Evolutionary conservation across 2,888 invertebrate species (phyloP).

Genomic region (Molanna angustata): DNA sequence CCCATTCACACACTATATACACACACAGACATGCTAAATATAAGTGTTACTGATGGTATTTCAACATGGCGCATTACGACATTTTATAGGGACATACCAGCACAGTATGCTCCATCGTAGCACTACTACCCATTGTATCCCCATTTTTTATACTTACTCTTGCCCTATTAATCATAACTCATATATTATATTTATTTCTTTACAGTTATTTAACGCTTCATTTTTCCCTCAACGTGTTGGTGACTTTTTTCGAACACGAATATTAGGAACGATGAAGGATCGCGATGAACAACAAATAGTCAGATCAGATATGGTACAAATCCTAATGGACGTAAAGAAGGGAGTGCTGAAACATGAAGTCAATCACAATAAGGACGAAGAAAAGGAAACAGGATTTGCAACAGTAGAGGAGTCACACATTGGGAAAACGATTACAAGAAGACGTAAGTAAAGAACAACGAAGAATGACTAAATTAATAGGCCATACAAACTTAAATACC

Average conservation of each 20-base stretch:
- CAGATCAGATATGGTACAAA: constrained; percentile 54
- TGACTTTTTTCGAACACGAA: constrained; percentile 25
- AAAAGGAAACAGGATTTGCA: constrained; percentile 43
- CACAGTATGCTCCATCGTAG: too few relatives aligned
- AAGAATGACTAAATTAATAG: too few relatives aligned
- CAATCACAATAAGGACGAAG: constrained; percentile 34
- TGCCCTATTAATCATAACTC: too few relatives aligned
- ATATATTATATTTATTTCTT: constrained; percentile 2
- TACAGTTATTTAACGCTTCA: constrained; percentile 38
- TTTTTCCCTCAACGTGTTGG: constrained; percentile 40
- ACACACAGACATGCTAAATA: too few relatives aligned
- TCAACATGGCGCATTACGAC: too few relatives aligned
- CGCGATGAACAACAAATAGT: constrained; percentile 37
- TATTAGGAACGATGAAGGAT: constrained; percentile 39
- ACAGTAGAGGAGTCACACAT: constrained; percentile 45
- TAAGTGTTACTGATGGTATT: too few relatives aligned
- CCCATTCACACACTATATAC: too few relatives aligned
- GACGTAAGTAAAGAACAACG: too few relatives aligned
- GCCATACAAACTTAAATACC: too few relatives aligned
- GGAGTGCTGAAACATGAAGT: constrained; percentile 37
- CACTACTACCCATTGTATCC: too few relatives aligned
- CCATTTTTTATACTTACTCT: too few relatives aligned
- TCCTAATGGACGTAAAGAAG: constrained; percentile 52
- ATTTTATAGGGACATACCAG: too few relatives aligned
- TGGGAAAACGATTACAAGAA: constrained; percentile 37